Evolutionary conservation across 2,888 invertebrate species (phyloP).

Genomic region (Camponotus fellah): DNA sequence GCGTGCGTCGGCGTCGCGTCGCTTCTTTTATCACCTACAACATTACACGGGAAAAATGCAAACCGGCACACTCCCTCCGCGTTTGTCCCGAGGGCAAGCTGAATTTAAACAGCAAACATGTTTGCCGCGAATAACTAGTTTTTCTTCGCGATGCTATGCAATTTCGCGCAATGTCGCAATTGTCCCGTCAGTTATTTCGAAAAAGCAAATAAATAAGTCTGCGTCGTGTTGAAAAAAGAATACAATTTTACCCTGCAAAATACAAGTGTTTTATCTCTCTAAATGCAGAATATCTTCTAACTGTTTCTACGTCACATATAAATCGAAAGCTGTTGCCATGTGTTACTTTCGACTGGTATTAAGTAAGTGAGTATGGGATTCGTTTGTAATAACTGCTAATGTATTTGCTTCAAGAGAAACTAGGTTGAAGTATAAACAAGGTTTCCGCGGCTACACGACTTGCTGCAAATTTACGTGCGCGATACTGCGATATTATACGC

Average conservation of each 20-base stretch:
- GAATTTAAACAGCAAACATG: conserved; percentile 52
- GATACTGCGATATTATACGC: not conserved
- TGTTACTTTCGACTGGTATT: conserved; percentile 1
- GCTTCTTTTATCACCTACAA: conserved; percentile 38
- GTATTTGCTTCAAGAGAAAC: conserved; percentile 7
- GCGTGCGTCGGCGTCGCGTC: not conserved
- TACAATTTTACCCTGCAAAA: not conserved
- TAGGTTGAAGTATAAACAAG: conserved; percentile 40
- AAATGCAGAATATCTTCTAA: not conserved
- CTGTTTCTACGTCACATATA: not conserved
- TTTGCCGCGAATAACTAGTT: conserved; percentile 49
- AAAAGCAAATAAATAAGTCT: not conserved
- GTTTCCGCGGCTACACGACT: conserved; percentile 28
- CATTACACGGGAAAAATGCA: conserved; percentile 13
- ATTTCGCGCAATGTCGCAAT: conserved; percentile 34
- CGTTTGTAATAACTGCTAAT: not conserved
- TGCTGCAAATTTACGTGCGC: conserved; percentile 21
- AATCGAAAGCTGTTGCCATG: not conserved
- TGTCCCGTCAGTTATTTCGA: not conserved
- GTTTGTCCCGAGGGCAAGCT: conserved; percentile 31
- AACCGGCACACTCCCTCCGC: not conserved
- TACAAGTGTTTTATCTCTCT: too few relatives aligned
- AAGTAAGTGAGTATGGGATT: conserved; percentile 1
- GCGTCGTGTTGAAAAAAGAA: not conserved
- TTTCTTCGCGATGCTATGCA: conserved; percentile 12